Base-by-base conservation (phyloP, 2,113 vertebrate genomes). In the Amphiprion percula region DNA sequence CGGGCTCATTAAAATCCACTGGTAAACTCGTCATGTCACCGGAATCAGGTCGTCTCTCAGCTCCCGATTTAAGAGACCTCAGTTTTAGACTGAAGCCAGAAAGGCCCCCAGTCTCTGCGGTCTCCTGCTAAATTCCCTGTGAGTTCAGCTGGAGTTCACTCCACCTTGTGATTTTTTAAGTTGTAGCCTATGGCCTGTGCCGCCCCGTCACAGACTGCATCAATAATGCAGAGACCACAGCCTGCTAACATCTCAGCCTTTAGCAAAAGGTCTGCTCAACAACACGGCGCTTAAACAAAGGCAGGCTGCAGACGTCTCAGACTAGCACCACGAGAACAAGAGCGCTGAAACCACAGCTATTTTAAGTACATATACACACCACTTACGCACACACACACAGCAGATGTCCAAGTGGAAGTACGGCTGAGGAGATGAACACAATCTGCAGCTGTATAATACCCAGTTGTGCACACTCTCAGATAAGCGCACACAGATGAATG, bases 171-270 rank as follows among this genome's bases (percentile, higher is more conserved):
- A 78, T 87, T 83, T 73, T 73, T 84, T 33, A 85, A 83, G 73
- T 78, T 78, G 74, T 78, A 90, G 83, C 66, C 77, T 83, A 77
- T 85, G 85, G 87, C 73, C 69, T 30, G 61, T 64, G 65, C 61
- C 79, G 61, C 64, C 73, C 79, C 19, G 78, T 77, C 86, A 70
- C 70, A 81, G 68, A 77, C 82, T 73, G 68, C 88, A 90, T 92
- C 80, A 92, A 91, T 92, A 92, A 92, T 92, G 88, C 80, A 92
- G 67, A 76, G 33, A 50, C 54, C 79, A 74, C 72, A 87, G 88
- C 44, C 83, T 74, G 86, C 82, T 85, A 85, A 87, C 90, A 89
- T 77, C 79, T 41, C 64, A 56, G 85, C 64, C 78, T 71, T 86
- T 50, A 88, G 82, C 49, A 0, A 81, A 67, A 79, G 73, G 70